A percentile compares a stretch with the other conserved stretches of the same genome.
Conservation (phyloP, 2,113 vertebrate genomes). For the Typhlomys cinereus region DNA sequence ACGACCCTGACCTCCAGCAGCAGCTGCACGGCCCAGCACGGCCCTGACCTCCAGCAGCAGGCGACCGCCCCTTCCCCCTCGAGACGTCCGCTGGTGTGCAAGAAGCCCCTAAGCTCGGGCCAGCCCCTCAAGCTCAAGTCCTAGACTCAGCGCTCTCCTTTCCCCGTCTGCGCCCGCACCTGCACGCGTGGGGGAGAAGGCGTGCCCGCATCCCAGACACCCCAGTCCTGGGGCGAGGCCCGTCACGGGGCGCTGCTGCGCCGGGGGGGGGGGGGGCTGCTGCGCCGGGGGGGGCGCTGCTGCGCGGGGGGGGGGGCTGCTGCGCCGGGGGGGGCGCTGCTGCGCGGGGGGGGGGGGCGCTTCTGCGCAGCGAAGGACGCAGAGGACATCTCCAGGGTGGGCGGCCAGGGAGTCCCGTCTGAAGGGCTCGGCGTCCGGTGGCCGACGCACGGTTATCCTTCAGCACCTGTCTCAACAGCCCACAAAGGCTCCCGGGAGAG, state of each 20-base stretch:
- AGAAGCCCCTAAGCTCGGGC: not conserved
- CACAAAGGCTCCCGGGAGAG: not conserved
- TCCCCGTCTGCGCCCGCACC: too few species aligned
- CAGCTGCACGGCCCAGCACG: not conserved
- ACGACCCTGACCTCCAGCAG: not conserved
- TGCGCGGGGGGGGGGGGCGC: too few species aligned
- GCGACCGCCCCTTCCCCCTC: not conserved
- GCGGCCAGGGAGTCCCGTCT: not conserved
- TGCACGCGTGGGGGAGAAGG: not conserved
- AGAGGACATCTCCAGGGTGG: fast-evolving
- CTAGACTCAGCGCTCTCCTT: not conserved
- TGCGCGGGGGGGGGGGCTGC: too few species aligned
- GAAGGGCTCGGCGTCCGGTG: not conserved
- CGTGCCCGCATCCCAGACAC: too few species aligned
- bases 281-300: not conserved
- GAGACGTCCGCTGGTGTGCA: not conserved
- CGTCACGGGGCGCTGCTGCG: not conserved
- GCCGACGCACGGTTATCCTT: too few species aligned
- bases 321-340: not conserved
- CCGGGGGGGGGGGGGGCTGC: not conserved
- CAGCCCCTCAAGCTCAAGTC: not conserved
- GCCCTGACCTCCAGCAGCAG: not conserved
- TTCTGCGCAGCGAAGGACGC: too few species aligned
- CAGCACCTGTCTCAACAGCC: not conserved
- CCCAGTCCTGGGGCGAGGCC: not conserved